Evolutionary conservation across 1,140 invertebrate genomes (phyloP).

Genomic region (Meloidogyne hapla): DNA sequence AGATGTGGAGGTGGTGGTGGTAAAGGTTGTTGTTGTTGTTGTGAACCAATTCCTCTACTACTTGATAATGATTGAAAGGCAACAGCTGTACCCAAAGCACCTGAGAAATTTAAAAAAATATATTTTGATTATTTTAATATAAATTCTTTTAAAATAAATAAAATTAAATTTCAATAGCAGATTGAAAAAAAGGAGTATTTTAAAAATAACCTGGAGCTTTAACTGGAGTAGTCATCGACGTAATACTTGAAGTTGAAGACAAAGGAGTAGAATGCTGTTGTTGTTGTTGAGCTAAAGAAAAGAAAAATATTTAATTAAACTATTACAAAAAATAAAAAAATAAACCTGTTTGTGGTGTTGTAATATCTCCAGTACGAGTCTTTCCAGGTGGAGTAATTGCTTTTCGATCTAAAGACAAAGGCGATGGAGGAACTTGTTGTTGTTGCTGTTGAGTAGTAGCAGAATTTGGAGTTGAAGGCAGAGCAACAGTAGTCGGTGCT

Average conservation of each 20-base stretch:
- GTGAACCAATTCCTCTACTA: neutral
- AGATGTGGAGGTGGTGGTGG: slow-evolving; percentile 23
- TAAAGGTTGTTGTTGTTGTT: neutral
- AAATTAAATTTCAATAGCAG: too few relatives aligned
- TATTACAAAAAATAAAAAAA: neutral
- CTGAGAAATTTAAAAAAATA: too few relatives aligned
- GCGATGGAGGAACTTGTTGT: slow-evolving; percentile 33
- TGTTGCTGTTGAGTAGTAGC: slow-evolving; percentile 10
- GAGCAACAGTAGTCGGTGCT: neutral
- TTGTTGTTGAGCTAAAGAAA: neutral
- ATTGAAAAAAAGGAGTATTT: too few relatives aligned
- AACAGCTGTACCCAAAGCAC: neutral
- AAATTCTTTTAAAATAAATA: too few relatives aligned
- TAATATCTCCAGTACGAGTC: slow-evolving; percentile 9
- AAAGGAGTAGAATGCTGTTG: neutral
- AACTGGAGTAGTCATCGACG: neutral
- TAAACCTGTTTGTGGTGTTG: slow-evolving; percentile 30
- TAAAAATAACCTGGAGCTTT: neutral
- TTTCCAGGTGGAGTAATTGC: slow-evolving; percentile 39
- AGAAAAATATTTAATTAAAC: neutral
- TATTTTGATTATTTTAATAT: too few relatives aligned
- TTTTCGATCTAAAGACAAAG: slow-evolving; percentile 40
- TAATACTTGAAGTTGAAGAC: slow-evolving; percentile 1
- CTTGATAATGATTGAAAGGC: neutral
- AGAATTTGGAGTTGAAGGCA: neutral